Percentiles rank a stretch among this genome's conserved stretches.
Evolutionary conservation across 2,888 invertebrate species (phyloP).

Genomic region (Thymelicus lineola): DNA sequence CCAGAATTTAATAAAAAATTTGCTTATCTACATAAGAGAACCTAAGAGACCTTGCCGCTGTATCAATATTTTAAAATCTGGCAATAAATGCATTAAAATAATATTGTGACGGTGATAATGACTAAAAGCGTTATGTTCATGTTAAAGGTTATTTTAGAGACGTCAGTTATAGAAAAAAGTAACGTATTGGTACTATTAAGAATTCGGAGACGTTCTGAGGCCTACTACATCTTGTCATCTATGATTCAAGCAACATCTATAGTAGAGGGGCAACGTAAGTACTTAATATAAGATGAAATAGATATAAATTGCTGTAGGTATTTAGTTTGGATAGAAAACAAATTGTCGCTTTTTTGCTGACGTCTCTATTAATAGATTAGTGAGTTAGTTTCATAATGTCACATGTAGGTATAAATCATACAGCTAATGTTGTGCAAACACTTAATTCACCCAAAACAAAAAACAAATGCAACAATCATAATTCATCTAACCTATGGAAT

Average conservation of each 20-base stretch:
- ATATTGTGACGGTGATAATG: constrained; percentile 62
- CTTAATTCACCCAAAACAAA: background rate
- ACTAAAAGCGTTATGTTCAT: constrained; percentile 56
- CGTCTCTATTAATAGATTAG: background rate
- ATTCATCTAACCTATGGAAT: constrained; percentile 73
- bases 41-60: background rate
- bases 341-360: background rate
- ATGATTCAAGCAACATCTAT: too few relatives aligned
- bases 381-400: background rate
- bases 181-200: too few relatives aligned
- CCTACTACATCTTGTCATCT: too few relatives aligned
- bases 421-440: background rate
- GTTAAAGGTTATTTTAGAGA: constrained; percentile 31
- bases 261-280: too few relatives aligned
- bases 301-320: too few relatives aligned
- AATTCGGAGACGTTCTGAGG: too few relatives aligned
- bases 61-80: background rate
- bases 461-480: constrained; percentile 41
- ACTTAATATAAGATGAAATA: too few relatives aligned
- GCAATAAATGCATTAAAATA: constrained; percentile 27
- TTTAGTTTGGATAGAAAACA: too few relatives aligned
- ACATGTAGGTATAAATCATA: background rate
- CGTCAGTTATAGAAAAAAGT: background rate
- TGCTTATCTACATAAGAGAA: background rate
- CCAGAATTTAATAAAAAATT: too few relatives aligned